Base-by-base conservation (phyloP, 2,797 vertebrate genomes). In the Synanceia verrucosa region DNA sequence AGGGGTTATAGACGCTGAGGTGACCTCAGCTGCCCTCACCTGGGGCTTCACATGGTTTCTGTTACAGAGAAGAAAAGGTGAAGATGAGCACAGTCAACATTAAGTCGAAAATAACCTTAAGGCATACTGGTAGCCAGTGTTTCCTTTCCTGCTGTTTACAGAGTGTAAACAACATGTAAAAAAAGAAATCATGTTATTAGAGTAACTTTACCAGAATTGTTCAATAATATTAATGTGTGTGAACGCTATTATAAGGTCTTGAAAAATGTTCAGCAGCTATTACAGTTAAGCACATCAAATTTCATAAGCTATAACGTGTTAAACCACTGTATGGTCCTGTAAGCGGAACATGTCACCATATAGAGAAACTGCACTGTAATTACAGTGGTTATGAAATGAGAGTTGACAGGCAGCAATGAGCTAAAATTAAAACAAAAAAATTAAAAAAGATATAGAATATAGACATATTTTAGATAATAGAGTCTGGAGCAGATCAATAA, bases 11-110 rank as follows among this genome's bases (percentile, higher is more conserved):
- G 91, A 78, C 0, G 93, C 76, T 0, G 94, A 65, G 0, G 92
- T 82, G 28, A 93, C 90, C 26, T 98, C 97, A 0, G 70, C 67
- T 10, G 94, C 62, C 83, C 97, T 95, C 82, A 95, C 95, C 79
- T 95, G 97, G 74, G 97, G 95, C 93, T 99, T 99, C 84, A 96
- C 92, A 0, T 97, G 94, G 84, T 94, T 95, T 89, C 95, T 95
- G 79, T 65, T 48, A 11, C 13, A 23, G 5, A 10, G 65, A 12
- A 4, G 44, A 7, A 55, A 33, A 37, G 23, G 34, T 3, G 2
- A 28, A 28, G 6, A 43, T 50, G 23, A 68, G 37, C 6, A 28
- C 2, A 8, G 39, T 73, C 9, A 52, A 28, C 5, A 28, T 60
- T 6, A 12, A 2, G 7, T 26, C 28, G 9, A 52, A 72, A 68